Percentiles rank a stretch among this genome's conserved stretches.
These are phyloP conservation scores for Enteromius trimaculatus DNA, from an alignment of 2,797 vertebrate species.

Conservation along the genomic window DNA sequence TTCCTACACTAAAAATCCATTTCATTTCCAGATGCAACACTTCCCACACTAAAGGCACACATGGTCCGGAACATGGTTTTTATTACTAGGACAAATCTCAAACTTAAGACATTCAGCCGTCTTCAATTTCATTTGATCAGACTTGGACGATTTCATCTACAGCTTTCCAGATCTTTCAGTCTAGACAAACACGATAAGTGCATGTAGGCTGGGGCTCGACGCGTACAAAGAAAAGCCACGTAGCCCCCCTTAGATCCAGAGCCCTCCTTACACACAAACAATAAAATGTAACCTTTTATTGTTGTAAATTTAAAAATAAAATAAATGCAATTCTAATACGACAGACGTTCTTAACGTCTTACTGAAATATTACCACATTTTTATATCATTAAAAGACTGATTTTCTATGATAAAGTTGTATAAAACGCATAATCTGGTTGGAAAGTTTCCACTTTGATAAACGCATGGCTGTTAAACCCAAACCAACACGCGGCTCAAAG, in stretches of 20 bases:
- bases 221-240: slow-evolving; percentile 28
- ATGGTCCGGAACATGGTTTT: slow-evolving; percentile 35
- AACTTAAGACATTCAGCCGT: slow-evolving; percentile 24
- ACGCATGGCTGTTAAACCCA: background rate
- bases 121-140: slow-evolving; percentile 23
- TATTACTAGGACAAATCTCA: slow-evolving; percentile 36
- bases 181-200: background rate
- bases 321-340: background rate
- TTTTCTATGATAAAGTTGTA: background rate
- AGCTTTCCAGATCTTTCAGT: slow-evolving; percentile 8
- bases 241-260: background rate
- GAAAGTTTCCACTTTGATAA: background rate
- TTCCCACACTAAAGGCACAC: slow-evolving; percentile 37
- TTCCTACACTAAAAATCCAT: slow-evolving; percentile 46
- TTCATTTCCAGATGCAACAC: slow-evolving; percentile 54
- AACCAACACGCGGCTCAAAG: background rate
- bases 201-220: background rate
- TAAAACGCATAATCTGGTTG: background rate
- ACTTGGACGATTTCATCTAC: background rate
- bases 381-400: background rate
- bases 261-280: background rate
- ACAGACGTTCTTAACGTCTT: background rate
- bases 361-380: background rate
- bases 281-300: too few relatives aligned
- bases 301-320: background rate